Evolutionary conservation across 2,113 vertebrate genomes (phyloP).

Genomic region (Plotosus lineatus): DNA sequence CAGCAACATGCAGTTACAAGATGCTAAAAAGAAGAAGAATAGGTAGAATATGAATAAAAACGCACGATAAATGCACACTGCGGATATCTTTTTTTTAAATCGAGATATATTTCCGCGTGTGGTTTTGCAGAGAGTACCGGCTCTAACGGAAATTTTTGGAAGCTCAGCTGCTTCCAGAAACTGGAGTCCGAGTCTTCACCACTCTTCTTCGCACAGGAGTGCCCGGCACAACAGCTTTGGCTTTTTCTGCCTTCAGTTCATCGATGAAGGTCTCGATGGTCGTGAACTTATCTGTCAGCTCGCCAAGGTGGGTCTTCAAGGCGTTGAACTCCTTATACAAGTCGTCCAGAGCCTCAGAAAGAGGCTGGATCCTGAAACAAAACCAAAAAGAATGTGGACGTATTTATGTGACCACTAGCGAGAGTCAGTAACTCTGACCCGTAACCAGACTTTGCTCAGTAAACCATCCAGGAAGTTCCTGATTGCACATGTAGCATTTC

Average conservation of each 20-base stretch:
- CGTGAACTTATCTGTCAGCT: slow-evolving; percentile 74
- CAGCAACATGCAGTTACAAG: slow-evolving; percentile 54
- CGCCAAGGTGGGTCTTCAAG: slow-evolving; percentile 73
- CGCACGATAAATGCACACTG: slow-evolving; percentile 32
- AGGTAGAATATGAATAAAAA: slow-evolving; percentile 10
- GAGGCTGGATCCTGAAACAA: slow-evolving; percentile 70
- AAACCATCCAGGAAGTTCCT: slow-evolving; percentile 37
- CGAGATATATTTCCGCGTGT: not conserved
- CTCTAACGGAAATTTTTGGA: not conserved
- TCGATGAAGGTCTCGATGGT: slow-evolving; percentile 73
- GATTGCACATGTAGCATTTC: slow-evolving; percentile 30
- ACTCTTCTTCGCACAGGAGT: slow-evolving; percentile 57
- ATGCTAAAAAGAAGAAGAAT: slow-evolving; percentile 30
- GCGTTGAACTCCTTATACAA: slow-evolving; percentile 80
- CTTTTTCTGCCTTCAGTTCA: slow-evolving; percentile 63
- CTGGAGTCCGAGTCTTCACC: slow-evolving; percentile 59
- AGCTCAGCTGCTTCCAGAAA: slow-evolving; percentile 35
- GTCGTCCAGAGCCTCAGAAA: slow-evolving; percentile 75
- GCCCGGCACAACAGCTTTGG: not conserved
- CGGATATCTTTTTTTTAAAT: not conserved
- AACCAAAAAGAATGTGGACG: not conserved
- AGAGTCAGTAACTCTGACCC: slow-evolving; percentile 9
- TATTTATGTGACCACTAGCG: slow-evolving; percentile 23
- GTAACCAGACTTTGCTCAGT: slow-evolving; percentile 45
- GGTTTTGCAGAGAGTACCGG: slow-evolving; percentile 36